phyloP scores from a whole-genome alignment of 2,113 vertebrate genomes.

The Phalacrocorax pelagicus region DNA sequence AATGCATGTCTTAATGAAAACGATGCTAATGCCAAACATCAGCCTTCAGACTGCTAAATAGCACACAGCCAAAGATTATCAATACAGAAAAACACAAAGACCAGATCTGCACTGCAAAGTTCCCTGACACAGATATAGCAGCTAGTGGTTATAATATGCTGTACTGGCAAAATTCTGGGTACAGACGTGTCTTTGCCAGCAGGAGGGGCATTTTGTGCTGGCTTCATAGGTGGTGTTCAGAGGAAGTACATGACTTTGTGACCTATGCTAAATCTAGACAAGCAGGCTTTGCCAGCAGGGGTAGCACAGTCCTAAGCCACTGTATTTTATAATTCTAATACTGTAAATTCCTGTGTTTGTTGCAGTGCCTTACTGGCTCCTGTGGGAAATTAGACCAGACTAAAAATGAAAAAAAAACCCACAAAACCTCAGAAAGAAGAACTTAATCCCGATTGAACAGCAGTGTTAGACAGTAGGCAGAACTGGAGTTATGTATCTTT shows the following conservation, averaged over 20 bases:
- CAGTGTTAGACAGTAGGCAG: background rate
- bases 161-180: background rate
- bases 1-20: background rate
- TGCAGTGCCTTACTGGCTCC: background rate
- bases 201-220: background rate
- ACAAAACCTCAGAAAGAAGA: background rate
- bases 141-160: background rate
- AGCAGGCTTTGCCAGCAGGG: background rate
- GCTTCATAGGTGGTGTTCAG: background rate
- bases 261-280: rapidly evolving
- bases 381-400: background rate
- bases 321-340: background rate
- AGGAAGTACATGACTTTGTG: background rate
- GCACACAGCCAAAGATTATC: background rate
- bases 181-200: background rate
- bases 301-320: background rate
- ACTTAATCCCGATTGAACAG: background rate
- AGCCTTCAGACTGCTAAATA: background rate
- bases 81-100: background rate
- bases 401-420: background rate
- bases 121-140: background rate
- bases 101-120: background rate
- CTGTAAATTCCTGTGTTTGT: background rate
- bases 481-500: background rate
- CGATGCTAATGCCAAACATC: background rate